Percentiles rank a stretch among this genome's conserved stretches.
Evolutionary conservation across 1,140 invertebrate genomes (phyloP).

Genomic region (Cydia fagiglandana): DNA sequence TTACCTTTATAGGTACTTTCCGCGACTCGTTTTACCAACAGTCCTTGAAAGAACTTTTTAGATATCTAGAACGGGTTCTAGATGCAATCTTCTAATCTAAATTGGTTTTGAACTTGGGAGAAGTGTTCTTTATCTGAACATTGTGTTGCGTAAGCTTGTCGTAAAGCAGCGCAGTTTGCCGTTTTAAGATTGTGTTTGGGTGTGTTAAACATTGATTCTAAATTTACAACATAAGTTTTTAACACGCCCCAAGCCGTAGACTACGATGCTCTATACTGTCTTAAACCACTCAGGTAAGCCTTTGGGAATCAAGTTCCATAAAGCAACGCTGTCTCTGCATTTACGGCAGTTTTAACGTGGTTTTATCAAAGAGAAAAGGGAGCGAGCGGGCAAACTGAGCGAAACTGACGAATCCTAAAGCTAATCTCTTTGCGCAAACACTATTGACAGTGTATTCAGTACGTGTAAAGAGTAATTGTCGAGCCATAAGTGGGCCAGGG

Average conservation of each 20-base stretch:
- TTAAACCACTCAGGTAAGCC: background rate
- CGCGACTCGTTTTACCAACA: conserved; percentile 7
- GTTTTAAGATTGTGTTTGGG: background rate
- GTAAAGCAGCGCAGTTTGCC: background rate
- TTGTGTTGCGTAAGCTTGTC: conserved; percentile 4
- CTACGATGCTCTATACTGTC: too few relatives aligned
- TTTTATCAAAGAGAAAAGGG: background rate
- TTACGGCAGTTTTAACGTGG: background rate
- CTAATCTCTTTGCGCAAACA: conserved; percentile 21
- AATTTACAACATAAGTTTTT: background rate
- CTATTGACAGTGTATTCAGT: conserved; percentile 14
- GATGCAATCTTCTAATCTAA: conserved; percentile 1
- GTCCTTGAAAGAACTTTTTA: conserved; percentile 13
- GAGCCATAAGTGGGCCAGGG: conserved; percentile 52
- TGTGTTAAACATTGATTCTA: background rate
- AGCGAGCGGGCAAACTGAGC: background rate
- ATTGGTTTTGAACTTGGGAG: background rate
- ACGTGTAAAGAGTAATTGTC: conserved; percentile 51
- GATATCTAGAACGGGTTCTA: background rate
- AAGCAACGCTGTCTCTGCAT: background rate
- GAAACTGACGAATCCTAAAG: background rate
- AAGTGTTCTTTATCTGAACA: conserved; percentile 3
- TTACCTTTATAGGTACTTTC: conserved; percentile 25
- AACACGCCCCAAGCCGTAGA: too few relatives aligned
- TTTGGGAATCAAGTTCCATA: background rate